phyloP scores from a whole-genome alignment of 2,797 vertebrate species.

The Molossus molossus region DNA sequence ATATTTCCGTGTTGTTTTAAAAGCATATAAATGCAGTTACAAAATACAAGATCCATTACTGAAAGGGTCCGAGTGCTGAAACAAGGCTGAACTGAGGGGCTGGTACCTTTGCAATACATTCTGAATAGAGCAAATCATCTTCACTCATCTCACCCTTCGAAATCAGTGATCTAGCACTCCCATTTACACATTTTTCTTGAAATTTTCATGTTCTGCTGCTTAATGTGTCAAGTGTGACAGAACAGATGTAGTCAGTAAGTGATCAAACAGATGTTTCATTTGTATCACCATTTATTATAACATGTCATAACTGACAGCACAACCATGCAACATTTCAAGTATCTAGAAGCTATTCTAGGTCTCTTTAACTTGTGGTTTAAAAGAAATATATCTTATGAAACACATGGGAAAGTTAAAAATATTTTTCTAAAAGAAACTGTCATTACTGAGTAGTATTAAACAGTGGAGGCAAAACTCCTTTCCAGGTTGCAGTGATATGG shows the following conservation, averaged over 20 bases:
- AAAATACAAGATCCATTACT: background rate
- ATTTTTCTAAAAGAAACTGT: background rate
- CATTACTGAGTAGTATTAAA: background rate
- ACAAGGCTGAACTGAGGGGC: background rate
- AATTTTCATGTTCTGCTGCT: background rate
- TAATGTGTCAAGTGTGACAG: slow-evolving; percentile 60
- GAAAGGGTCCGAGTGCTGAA: background rate
- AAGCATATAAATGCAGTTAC: background rate
- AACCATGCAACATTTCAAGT: background rate
- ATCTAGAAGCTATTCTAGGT: slow-evolving; percentile 6
- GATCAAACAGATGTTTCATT: slow-evolving; percentile 47
- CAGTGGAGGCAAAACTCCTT: background rate
- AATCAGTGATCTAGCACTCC: slow-evolving; percentile 56
- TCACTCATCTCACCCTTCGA: slow-evolving; percentile 58
- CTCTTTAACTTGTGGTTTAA: background rate
- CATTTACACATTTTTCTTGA: slow-evolving; percentile 52
- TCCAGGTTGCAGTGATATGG: background rate
- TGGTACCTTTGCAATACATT: background rate
- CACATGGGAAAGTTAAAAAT: background rate
- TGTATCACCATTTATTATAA: slow-evolving; percentile 52
- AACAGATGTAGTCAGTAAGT: slow-evolving; percentile 26
- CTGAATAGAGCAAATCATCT: slow-evolving; percentile 17
- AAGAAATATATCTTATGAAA: background rate
- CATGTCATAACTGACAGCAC: slow-evolving; percentile 67
- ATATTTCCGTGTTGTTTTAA: background rate